Conservation (phyloP, 2,888 invertebrate genomes). For the Drosophila engyochracea region DNA sequence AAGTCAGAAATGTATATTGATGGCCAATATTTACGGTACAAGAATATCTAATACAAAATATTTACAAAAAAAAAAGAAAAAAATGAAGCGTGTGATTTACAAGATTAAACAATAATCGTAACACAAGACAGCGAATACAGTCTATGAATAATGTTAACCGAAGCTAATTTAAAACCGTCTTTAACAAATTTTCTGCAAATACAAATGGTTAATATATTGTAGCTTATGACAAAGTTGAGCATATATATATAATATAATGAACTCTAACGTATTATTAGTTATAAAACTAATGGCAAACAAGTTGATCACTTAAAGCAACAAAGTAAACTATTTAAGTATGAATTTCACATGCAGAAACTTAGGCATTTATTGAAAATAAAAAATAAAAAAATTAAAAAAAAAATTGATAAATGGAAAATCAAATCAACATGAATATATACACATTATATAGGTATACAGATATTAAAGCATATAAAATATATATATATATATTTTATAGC, state of each 20-base stretch:
- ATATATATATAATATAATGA: slow-evolving; percentile 54
- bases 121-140: slow-evolving; percentile 78
- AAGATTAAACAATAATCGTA: slow-evolving; percentile 75
- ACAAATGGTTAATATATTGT: slow-evolving; percentile 40
- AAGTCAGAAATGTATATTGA: slow-evolving; percentile 38
- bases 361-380: slow-evolving; percentile 68
- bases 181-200: slow-evolving; percentile 47
- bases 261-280: slow-evolving; percentile 63
- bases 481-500: slow-evolving; percentile 66
- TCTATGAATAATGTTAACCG: slow-evolving; percentile 60
- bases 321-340: slow-evolving; percentile 54
- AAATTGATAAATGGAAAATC: slow-evolving; percentile 23
- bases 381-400: slow-evolving; percentile 29
- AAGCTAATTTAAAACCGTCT: slow-evolving; percentile 68
- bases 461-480: slow-evolving; percentile 32
- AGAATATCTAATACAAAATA: slow-evolving; percentile 50
- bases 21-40: slow-evolving; percentile 57
- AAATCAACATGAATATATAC: slow-evolving; percentile 31
- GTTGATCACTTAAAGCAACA: slow-evolving; percentile 51
- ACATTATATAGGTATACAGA: slow-evolving; percentile 31
- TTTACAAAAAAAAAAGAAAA: slow-evolving; percentile 42
- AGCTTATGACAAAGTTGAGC: slow-evolving; percentile 63
- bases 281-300: slow-evolving; percentile 45
- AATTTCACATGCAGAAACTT: slow-evolving; percentile 62
- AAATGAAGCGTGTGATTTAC: slow-evolving; percentile 61